Percentiles rank a stretch among this genome's conserved stretches.
Evolutionary conservation across 2,113 vertebrate genomes (phyloP).

Genomic region (Dromiciops gliroides): DNA sequence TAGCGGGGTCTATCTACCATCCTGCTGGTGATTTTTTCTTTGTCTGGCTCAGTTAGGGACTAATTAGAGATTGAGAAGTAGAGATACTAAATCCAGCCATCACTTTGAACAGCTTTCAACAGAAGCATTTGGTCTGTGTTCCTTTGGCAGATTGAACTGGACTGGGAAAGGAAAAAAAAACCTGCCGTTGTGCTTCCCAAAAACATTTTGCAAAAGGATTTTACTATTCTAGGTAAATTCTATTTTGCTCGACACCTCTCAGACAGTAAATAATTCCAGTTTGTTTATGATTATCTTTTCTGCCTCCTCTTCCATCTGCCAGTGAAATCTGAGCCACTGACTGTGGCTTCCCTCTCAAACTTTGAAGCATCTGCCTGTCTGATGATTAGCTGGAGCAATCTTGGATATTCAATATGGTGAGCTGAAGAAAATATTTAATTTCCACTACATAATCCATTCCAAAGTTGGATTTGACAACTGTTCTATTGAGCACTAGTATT

Average conservation of each 20-base stretch:
- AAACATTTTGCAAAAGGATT: slow-evolving; percentile 35
- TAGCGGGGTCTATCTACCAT: not conserved
- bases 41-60: slow-evolving; percentile 61
- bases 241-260: slow-evolving; percentile 60
- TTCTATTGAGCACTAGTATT: slow-evolving; percentile 68
- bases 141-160: slow-evolving; percentile 6
- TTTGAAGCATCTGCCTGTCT: slow-evolving; percentile 79
- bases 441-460: slow-evolving; percentile 60
- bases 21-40: not conserved
- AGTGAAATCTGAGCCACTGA: slow-evolving; percentile 57
- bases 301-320: slow-evolving; percentile 74
- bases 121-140: slow-evolving; percentile 4
- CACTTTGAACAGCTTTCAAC: slow-evolving; percentile 21
- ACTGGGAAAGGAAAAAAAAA: slow-evolving; percentile 13
- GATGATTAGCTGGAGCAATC: slow-evolving; percentile 69
- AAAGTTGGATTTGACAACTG: slow-evolving; percentile 75
- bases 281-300: slow-evolving; percentile 55
- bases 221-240: slow-evolving; percentile 51
- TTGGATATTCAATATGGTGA: slow-evolving; percentile 68
- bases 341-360: slow-evolving; percentile 68
- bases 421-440: slow-evolving; percentile 82
- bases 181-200: not conserved
- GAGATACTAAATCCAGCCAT: not conserved
- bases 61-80: not conserved
- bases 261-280: slow-evolving; percentile 70